Evolutionary conservation across 2,113 vertebrate species (phyloP), one percentile per base, ranked within the genome.

Genomic region (Chlorodrepanis virens): DNA sequence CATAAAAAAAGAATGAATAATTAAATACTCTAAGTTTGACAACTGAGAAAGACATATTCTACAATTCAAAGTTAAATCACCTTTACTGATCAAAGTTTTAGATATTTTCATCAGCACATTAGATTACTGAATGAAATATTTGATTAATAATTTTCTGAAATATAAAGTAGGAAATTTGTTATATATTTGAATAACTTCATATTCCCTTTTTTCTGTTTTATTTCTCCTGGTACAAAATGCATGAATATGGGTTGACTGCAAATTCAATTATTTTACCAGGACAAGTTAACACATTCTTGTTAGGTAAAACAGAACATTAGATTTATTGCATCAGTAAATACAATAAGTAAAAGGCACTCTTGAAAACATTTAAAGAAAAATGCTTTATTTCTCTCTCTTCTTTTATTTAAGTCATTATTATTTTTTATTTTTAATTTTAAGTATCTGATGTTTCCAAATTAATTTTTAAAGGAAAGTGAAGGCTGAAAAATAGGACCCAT

Each of bases 401-500:
- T 65, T 52, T 81, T 69, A 77, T 75, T 42, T 9, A 12, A 63
- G 14, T 28, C 39, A 31, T 67, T 79, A 37, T 67, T 77, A 17
- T 27, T 45, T 69, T 65, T 81, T 61, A 29, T 4, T 53, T 84
- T 56, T 28, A 45, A 42, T 83, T 83, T 69, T 28, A 67, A 40
- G 2, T 14, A 23, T 24, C 12, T 60, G 65, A 47, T 22, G 6
- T 69, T 94, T 47, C 40, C 24, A 70, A 75, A 92, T 79, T 82
- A 92, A 80, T 45, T 78, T 76, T 40, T 35, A 53, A 80, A 90
- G 17, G 29, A 83, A 93, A 75, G 44, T 16, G 77, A 85, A 76
- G 47, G 79, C 63, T 90, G 84, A 83, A 92, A 93, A 95, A 94
- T 63, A 56, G 44, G 60, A 65, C 21, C 68, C 79, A 50, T 95